phyloP scores from a whole-genome alignment of 2,888 invertebrate species.

The Orgyia antiqua region DNA sequence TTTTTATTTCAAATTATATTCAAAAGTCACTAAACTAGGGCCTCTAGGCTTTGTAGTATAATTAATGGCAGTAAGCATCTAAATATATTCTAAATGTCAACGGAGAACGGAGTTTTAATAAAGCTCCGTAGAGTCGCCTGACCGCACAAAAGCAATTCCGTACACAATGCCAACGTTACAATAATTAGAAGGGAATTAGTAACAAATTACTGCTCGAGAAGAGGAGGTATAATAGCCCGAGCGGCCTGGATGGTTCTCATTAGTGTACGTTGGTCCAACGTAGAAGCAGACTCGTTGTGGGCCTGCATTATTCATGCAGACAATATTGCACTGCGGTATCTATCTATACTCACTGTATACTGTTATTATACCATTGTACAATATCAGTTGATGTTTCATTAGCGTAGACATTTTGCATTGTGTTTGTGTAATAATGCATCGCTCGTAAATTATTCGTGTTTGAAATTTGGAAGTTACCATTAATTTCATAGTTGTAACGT shows the following conservation, averaged over 20 bases:
- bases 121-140: slow-evolving; percentile 11
- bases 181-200: slow-evolving; percentile 70
- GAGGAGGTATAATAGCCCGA: slow-evolving; percentile 56
- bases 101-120: slow-evolving; percentile 16
- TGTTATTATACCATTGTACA: slow-evolving; percentile 7
- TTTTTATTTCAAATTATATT: no score
- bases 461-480: no score
- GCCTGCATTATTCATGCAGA: slow-evolving; percentile 74
- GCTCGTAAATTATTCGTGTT: no score
- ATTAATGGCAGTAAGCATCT: no score
- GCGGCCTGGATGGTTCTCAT: slow-evolving; percentile 64
- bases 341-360: slow-evolving; percentile 38
- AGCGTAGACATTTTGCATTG: slow-evolving; percentile 35
- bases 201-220: slow-evolving; percentile 68
- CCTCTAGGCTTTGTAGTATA: no score
- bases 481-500: no score
- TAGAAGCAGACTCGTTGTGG: slow-evolving; percentile 49
- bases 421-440: no score
- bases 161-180: slow-evolving; percentile 40
- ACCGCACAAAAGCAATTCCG: slow-evolving; percentile 33
- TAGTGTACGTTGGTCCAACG: slow-evolving; percentile 58
- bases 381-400: slow-evolving; percentile 37
- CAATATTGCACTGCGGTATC: slow-evolving; percentile 65
- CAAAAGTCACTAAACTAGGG: no score
- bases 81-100: slow-evolving; percentile 10